These are phyloP conservation scores for Balearica regulorum DNA, from an alignment of 2,797 vertebrate species.

Conservation along the genomic window DNA sequence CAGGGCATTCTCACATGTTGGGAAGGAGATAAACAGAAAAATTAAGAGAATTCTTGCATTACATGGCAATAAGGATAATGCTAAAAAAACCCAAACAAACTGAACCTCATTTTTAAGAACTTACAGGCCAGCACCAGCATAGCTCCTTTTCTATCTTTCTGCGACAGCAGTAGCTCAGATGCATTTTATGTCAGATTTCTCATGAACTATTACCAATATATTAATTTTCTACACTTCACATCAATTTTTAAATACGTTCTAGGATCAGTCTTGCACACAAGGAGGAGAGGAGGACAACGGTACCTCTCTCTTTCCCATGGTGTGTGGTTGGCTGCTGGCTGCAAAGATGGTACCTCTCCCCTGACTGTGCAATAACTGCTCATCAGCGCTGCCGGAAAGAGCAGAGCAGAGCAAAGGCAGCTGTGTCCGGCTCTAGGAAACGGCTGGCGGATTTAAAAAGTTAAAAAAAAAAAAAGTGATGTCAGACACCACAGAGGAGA, in stretches of 20 bases:
- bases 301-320: neutral
- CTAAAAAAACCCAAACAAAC: neutral
- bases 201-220: neutral
- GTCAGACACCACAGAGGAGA: neutral
- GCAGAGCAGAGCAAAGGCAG: neutral
- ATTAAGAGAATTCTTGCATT: neutral
- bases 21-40: neutral
- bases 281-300: neutral
- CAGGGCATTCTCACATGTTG: neutral
- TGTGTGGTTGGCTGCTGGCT: neutral
- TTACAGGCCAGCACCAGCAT: neutral
- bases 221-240: neutral
- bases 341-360: too few species aligned
- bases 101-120: neutral
- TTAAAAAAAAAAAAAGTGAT: neutral
- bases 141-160: neutral
- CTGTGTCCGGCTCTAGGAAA: neutral
- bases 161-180: neutral
- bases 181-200: neutral
- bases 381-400: neutral
- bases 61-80: neutral
- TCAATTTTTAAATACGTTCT: neutral
- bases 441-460: neutral
- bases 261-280: neutral
- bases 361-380: neutral